These are phyloP conservation scores for Atethmia centrago DNA, from an alignment of 2,888 invertebrate species.

Conservation along the genomic window DNA sequence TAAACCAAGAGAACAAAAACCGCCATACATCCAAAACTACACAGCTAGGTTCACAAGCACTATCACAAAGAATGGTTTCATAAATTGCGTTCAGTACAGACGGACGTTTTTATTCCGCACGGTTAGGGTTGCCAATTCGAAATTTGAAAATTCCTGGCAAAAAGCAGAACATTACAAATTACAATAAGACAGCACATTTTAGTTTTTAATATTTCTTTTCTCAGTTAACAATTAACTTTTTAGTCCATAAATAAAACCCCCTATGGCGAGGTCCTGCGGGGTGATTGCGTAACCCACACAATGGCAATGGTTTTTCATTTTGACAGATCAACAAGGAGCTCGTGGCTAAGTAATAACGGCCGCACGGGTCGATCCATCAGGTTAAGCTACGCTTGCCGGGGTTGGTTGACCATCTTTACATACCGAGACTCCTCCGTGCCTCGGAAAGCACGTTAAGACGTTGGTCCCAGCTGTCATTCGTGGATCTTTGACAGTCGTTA, in stretches of 20 bases:
- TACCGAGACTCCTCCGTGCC: no score
- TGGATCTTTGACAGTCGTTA: no score
- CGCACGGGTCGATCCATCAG: no score
- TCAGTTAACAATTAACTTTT: background rate
- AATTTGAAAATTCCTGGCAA: background rate
- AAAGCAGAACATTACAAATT: background rate
- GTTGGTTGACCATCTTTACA: no score
- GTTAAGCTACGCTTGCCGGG: no score
- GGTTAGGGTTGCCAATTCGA: constrained; percentile 57
- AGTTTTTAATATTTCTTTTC: background rate
- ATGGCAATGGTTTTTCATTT: no score
- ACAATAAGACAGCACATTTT: background rate
- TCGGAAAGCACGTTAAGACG: no score
- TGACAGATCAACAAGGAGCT: no score
- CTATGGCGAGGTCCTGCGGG: background rate
- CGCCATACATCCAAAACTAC: background rate
- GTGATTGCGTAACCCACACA: no score
- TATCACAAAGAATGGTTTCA: constrained; percentile 75
- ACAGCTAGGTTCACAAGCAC: constrained; percentile 47
- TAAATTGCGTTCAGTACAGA: constrained; percentile 72
- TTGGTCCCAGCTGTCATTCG: no score
- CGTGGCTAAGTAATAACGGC: no score
- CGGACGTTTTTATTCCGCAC: constrained; percentile 73
- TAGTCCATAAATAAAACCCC: background rate
- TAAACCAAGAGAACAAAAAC: background rate